Evolutionary conservation across 2,113 vertebrate species (phyloP), one percentile per base, ranked within the genome.

Genomic region (Apeltes quadracus): DNA sequence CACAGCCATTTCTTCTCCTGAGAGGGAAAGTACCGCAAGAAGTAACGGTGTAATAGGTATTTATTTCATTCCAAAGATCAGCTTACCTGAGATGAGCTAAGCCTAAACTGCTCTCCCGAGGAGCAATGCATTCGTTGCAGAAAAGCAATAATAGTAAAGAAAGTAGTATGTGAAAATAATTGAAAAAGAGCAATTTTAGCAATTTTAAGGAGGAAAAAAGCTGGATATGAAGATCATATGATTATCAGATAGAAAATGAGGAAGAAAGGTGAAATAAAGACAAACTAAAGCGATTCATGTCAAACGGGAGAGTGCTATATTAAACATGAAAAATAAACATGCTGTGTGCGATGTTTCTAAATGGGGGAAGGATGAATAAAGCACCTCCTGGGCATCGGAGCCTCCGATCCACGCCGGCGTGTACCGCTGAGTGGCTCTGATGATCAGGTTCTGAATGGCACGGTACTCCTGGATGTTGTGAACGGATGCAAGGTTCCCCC

Each of bases 391-490:
- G 23, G 61, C 63, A 38, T 66, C 63, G 4, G 15, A 18, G 32
- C 46, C 63, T 53, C 63, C 63, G 23, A 66, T 16, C 63, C 63
- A 66, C 1, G 63, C 0, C 3, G 1, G 1, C 3, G 1, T 29
- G 0, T 7, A 2, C 41, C 0, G 16, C 3, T n/a, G 10, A 29
- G 1, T 20, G 41, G 0, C 4, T 1, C 1, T 44, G 5, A n/a
- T 0, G 1, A 62, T 25, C 63, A 66, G 2, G 8, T 1, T 3
- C 48, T 66, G 48, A 18, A 66, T 12, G 3, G 0, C 1, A 3
- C 15, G 32, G 32, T 66, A 66, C n/a, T 66, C 32, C 2, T 0
- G 0, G 3, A 22, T 1, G 38, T 15, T 36, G 20, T 11, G 44
- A n/a, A 50, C 2, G 8, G 63, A 66, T 2, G 48, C 63, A 0